Evolutionary conservation across 2,797 vertebrate species (phyloP).

Genomic region (Hippoglossus hippoglossus): DNA sequence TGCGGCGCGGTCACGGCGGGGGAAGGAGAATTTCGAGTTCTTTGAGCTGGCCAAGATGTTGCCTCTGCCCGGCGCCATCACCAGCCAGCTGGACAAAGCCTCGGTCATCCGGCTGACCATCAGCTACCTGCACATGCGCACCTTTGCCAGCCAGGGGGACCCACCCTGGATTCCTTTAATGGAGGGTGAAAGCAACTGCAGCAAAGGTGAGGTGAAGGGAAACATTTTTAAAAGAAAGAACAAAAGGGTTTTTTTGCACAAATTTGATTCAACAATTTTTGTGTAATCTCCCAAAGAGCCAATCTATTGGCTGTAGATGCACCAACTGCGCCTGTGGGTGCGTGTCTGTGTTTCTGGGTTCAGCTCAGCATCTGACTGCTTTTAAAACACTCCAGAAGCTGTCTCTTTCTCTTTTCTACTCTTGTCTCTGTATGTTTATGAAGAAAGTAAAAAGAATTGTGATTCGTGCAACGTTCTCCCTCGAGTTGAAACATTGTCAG

Average conservation of each 20-base stretch:
- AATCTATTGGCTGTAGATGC: not conserved
- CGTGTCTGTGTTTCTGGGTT: not conserved
- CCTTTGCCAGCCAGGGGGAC: constrained; percentile 91
- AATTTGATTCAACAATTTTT: not conserved
- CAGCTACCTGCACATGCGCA: constrained; percentile 93
- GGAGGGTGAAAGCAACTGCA: constrained; percentile 85
- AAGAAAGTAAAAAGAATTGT: not conserved
- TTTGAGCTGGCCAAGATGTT: constrained; percentile 93
- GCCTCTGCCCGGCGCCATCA: constrained; percentile 91
- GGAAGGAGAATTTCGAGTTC: constrained; percentile 95
- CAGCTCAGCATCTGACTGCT: not conserved
- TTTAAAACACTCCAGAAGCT: not conserved
- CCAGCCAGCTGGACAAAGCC: constrained; percentile 94
- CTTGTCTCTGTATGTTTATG: not conserved
- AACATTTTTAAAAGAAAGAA: not conserved
- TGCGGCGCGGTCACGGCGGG: constrained; percentile 91
- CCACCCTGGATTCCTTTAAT: constrained; percentile 89
- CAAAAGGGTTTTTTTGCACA: not conserved
- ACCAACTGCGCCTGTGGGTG: not conserved
- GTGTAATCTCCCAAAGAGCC: not conserved
- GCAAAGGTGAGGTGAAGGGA: constrained; percentile 77
- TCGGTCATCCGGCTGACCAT: constrained; percentile 93
- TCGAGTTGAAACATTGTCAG: not conserved
- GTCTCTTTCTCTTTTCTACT: not conserved
- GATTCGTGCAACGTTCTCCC: not conserved